These are phyloP conservation scores for Agonopterix heracliana DNA, from an alignment of 2,888 invertebrate species.

Conservation along the genomic window DNA sequence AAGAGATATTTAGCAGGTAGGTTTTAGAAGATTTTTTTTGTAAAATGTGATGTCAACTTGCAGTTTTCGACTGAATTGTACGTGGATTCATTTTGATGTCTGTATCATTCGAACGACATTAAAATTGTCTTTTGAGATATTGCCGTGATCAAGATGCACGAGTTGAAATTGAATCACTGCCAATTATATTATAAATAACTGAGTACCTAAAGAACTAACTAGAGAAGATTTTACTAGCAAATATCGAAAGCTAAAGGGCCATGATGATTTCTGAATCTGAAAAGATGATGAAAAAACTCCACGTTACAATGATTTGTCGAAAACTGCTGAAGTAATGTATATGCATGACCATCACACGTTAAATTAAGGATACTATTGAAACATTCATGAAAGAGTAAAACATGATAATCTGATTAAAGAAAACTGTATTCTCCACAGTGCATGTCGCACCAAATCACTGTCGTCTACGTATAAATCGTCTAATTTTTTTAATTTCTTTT, in stretches of 20 bases:
- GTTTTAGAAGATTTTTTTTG: not conserved
- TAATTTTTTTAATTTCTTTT: constrained; percentile 41
- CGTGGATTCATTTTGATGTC: not conserved
- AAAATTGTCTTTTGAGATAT: no score
- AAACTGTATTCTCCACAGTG: constrained; percentile 56
- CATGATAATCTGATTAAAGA: constrained; percentile 15
- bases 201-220: no score
- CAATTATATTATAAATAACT: no score
- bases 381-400: constrained; percentile 20
- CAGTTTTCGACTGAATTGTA: constrained; percentile 28
- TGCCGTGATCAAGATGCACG: no score
- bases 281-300: no score
- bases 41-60: constrained; percentile 22
- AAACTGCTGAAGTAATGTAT: constrained; percentile 20
- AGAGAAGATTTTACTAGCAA: no score
- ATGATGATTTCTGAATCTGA: no score
- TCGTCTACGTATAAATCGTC: constrained; percentile 49
- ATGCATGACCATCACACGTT: constrained; percentile 39
- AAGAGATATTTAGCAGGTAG: constrained; percentile 98
- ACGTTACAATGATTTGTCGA: no score
- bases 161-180: no score
- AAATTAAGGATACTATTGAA: constrained; percentile 3
- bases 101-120: no score
- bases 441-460: constrained; percentile 68
- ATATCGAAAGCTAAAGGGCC: no score